Base-by-base conservation (phyloP, 2,797 vertebrate species). In the Synaphobranchus kaupii region DNA sequence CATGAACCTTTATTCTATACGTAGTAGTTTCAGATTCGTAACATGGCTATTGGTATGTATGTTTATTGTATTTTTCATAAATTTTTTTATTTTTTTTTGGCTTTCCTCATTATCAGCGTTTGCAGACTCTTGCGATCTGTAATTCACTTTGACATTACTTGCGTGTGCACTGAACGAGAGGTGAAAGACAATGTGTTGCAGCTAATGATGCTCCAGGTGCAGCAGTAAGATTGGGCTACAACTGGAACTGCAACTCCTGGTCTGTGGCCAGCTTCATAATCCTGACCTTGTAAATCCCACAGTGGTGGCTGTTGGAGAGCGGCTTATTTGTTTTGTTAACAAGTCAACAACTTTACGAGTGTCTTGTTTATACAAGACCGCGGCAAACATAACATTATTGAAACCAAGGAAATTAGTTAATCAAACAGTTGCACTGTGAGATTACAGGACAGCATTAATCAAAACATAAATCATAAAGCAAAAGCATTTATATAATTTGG, bases 151-250 rank as follows among this genome's bases (percentile, higher is more conserved):
- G 88, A 91, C 90, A 92, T 92, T 87, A 82, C 56, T 88, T 68
- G 84, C 84, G 60, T 89, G 88, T 28, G 47, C 81, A 39, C 86
- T 87, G 90, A 85, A 56, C 44, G 86, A 89, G 86, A 90, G 84
- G 76, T 31, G 48, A 39, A 86, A 87, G 80, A 92, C 91, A 90
- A 91, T 89, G 86, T 89, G 66, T 83, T 81, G 78, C 78, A 81
- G 85, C 90, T 90, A 92, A 93, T 91, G 91, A 93, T 90, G 89
- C 81, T 47, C 71, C 92, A 93, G 93, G 91, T 94, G 93, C 90
- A 90, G 88, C 73, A 54, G 71, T 88, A 86, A 89, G 91, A 94
- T 93, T 93, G 90, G 90, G 68, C 76, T 84, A 89, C 86, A 80
- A 39, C 47, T 68, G 78, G 58, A 88, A 86, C 60, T 80, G 66